A percentile compares a stretch with the other conserved stretches of the same genome.
Evolutionary conservation across 2,888 invertebrate genomes (phyloP).

Genomic region (Euproctis similis): DNA sequence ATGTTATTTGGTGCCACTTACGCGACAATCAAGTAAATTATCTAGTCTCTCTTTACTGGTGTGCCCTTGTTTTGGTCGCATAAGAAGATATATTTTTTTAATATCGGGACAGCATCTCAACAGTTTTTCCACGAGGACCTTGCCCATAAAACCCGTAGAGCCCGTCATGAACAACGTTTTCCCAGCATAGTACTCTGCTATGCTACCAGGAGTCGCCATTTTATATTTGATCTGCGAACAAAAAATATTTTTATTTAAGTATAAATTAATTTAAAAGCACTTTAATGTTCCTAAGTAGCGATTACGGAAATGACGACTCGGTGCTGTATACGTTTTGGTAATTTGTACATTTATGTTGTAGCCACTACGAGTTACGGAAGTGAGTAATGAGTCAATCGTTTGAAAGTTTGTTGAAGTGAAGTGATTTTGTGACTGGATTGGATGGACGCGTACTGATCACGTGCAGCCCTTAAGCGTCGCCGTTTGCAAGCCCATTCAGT

Average conservation of each 20-base stretch:
- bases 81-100: slow-evolving; percentile 85
- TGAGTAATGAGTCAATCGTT: no score
- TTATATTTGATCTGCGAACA: no score
- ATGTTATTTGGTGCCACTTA: no score
- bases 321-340: no score
- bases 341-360: no score
- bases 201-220: slow-evolving; percentile 75
- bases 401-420: slow-evolving; percentile 88
- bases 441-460: slow-evolving; percentile 79
- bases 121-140: slow-evolving; percentile 94
- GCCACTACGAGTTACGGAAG: no score
- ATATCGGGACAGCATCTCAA: slow-evolving; percentile 85
- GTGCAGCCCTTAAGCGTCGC: no score
- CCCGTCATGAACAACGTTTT: slow-evolving; percentile 85
- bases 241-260: no score
- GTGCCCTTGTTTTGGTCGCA: slow-evolving; percentile 90
- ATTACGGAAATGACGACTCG: no score
- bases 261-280: no score
- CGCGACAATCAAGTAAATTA: slow-evolving; percentile 87
- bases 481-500: slow-evolving; percentile 79
- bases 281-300: no score
- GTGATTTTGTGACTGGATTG: slow-evolving; percentile 80
- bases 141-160: slow-evolving; percentile 96
- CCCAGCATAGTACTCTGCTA: slow-evolving; percentile 72
- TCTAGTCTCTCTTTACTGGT: slow-evolving; percentile 83